Conservation (phyloP, 2,888 invertebrate genomes). For the Epinotia nisella region DNA sequence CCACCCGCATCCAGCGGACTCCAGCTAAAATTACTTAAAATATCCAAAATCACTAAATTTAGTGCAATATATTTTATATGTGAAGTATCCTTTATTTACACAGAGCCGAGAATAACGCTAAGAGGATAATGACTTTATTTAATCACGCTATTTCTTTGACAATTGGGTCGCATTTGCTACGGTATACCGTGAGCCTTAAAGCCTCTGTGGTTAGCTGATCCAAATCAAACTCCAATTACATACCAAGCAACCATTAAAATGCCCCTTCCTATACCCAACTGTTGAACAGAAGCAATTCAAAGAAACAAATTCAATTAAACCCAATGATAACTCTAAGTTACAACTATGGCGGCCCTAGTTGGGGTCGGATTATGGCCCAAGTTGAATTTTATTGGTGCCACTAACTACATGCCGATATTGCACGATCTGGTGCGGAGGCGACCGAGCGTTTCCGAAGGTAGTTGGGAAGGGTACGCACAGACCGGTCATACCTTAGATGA, state of each 20-base stretch:
- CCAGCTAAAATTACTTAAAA: too few relatives aligned
- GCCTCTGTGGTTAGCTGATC: neutral
- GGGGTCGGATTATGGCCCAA: neutral
- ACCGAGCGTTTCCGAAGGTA: neutral
- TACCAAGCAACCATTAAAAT: conserved; percentile 1
- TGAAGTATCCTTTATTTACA: too few relatives aligned
- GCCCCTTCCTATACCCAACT: neutral
- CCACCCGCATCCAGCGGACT: too few relatives aligned
- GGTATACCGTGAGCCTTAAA: neutral
- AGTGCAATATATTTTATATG: too few relatives aligned
- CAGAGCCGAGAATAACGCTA: too few relatives aligned
- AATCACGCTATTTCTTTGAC: too few relatives aligned
- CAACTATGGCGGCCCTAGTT: conserved; percentile 7
- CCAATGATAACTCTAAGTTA: conserved; percentile 11
- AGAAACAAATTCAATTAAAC: conserved; percentile 16
- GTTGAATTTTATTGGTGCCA: conserved; percentile 1
- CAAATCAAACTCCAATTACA: neutral
- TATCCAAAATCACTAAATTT: too few relatives aligned
- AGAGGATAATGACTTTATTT: neutral
- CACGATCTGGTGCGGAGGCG: neutral
- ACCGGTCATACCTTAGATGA: neutral
- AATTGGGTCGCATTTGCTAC: neutral
- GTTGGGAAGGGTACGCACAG: neutral
- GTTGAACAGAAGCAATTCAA: conserved; percentile 8
- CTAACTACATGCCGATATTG: conserved; percentile 15